phyloP scores from a whole-genome alignment of 2,113 vertebrate species.

The Erythrocercus mccallii region DNA sequence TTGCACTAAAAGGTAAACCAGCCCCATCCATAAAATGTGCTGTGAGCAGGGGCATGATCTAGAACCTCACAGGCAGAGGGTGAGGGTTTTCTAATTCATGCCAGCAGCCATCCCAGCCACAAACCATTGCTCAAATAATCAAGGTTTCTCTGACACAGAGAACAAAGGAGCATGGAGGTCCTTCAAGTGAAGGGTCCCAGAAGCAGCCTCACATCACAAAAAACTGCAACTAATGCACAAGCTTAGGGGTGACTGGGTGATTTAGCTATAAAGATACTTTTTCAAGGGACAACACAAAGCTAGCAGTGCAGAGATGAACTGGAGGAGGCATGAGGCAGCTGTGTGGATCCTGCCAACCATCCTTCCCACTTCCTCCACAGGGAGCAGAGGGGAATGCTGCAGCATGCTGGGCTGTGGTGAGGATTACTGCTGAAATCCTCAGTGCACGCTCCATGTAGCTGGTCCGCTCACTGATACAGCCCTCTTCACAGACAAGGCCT shows the following conservation, averaged over 20 bases:
- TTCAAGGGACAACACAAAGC: not conserved
- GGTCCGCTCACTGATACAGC: not conserved
- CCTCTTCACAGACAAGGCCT: not conserved
- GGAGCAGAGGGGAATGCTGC: not conserved
- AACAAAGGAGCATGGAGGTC: not conserved
- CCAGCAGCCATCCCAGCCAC: not conserved
- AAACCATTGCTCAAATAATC: not conserved
- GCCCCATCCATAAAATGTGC: not conserved
- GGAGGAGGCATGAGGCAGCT: not conserved
- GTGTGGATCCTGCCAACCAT: not conserved
- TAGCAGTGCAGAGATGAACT: not conserved
- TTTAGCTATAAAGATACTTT: not conserved
- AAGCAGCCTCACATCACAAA: not conserved
- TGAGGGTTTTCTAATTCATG: not conserved
- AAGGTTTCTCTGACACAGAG: not conserved
- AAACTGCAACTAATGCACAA: not conserved
- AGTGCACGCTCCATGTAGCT: not conserved
- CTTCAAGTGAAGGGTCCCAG: not conserved
- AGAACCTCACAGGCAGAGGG: not conserved
- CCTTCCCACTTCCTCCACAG: not conserved
- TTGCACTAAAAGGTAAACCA: not conserved
- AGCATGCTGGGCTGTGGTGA: not conserved
- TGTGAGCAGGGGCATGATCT: not conserved
- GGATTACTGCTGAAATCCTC: not conserved
- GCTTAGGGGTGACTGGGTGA: not conserved